Conservation (phyloP, 2,888 invertebrate species). For the Gastracanthus pulcherrimus region DNA sequence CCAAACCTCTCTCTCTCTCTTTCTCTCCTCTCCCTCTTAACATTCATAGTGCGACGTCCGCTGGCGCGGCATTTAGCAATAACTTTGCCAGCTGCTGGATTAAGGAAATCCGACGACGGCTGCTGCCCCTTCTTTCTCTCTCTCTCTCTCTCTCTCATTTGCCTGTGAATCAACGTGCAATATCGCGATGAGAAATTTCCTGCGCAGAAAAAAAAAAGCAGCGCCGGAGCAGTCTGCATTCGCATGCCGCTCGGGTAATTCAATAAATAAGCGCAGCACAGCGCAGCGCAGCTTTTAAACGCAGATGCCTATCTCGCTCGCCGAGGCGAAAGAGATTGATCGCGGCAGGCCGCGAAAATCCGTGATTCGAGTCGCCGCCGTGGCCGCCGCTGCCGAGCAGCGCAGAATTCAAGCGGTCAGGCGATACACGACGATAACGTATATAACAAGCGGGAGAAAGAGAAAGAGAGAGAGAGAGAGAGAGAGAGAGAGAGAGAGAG, state of each 20-base stretch:
- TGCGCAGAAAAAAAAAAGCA: slow-evolving; percentile 39
- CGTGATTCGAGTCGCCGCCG: slow-evolving; percentile 65
- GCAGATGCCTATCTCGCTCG: slow-evolving; percentile 56
- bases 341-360: slow-evolving; percentile 60
- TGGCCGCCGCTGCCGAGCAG: neutral
- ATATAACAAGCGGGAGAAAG: slow-evolving; percentile 56
- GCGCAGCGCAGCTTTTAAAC: neutral
- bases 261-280: neutral
- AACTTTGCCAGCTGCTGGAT: slow-evolving; percentile 51
- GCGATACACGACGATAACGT: slow-evolving; percentile 66
- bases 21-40: slow-evolving; percentile 29
- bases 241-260: slow-evolving; percentile 36
- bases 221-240: slow-evolving; percentile 24
- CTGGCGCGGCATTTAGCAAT: slow-evolving; percentile 44
- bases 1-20: neutral
- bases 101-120: slow-evolving; percentile 49
- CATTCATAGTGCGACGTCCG: slow-evolving; percentile 46
- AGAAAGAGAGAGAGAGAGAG: no score
- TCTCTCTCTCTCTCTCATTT: slow-evolving; percentile 20
- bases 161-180: slow-evolving; percentile 36
- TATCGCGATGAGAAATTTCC: slow-evolving; percentile 52
- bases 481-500: no score
- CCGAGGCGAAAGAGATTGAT: slow-evolving; percentile 60
- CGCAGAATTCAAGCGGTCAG: no score
- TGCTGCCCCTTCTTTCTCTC: no score